These are phyloP conservation scores for Rhyacichthys aspro DNA, from an alignment of 2,797 vertebrate genomes.

Conservation along the genomic window DNA sequence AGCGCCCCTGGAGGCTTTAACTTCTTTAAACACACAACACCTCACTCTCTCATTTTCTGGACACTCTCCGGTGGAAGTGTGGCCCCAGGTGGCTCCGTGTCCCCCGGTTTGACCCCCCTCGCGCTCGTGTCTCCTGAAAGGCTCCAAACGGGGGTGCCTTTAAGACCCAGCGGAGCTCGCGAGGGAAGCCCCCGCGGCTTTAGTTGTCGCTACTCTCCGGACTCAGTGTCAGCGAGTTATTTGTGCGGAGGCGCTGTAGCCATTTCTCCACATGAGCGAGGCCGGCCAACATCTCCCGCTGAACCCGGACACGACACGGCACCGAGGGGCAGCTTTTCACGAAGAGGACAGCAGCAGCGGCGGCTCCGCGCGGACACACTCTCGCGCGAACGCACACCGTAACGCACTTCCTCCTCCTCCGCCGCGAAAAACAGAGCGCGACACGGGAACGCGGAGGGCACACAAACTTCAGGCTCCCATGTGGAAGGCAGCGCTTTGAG, in stretches of 20 bases:
- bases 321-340: slow-evolving; percentile 43
- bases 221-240: slow-evolving; percentile 78
- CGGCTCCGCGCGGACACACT: slow-evolving; percentile 52
- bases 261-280: slow-evolving; percentile 81
- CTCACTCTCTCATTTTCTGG: no score
- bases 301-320: slow-evolving; percentile 52
- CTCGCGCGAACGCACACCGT: slow-evolving; percentile 57
- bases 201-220: slow-evolving; percentile 78
- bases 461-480: slow-evolving; percentile 80
- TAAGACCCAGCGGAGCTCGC: slow-evolving; percentile 83
- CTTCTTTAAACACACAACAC: no score
- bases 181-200: slow-evolving; percentile 76
- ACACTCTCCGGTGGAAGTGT: neutral
- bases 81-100: slow-evolving; percentile 4
- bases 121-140: slow-evolving; percentile 16
- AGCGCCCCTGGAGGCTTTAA: no score
- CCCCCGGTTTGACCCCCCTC: slow-evolving; percentile 24
- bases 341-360: slow-evolving; percentile 29
- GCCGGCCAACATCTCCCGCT: slow-evolving; percentile 72
- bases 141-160: slow-evolving; percentile 53
- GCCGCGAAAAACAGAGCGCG: slow-evolving; percentile 40
- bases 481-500: slow-evolving; percentile 70
- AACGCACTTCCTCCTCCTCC: slow-evolving; percentile 68
- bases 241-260: slow-evolving; percentile 84
- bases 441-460: slow-evolving; percentile 39